Conservation (phyloP, 1,140 invertebrate species). For the Condylostylus longicornis region DNA sequence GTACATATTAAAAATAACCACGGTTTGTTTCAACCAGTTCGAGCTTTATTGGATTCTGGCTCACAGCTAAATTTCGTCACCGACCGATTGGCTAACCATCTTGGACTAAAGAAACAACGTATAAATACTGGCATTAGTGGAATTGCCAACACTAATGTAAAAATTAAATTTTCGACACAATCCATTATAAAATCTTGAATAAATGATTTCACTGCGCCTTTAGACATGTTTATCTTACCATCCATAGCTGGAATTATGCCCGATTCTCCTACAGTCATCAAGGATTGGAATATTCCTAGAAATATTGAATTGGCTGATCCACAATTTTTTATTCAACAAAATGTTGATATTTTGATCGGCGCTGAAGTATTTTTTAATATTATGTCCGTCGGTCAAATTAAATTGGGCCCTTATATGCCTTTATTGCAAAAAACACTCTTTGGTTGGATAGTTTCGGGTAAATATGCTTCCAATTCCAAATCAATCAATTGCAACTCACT, state of each 20-base stretch:
- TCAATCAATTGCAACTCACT: too few relatives aligned
- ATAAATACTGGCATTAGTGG: background rate
- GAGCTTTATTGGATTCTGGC: slow-evolving; percentile 6
- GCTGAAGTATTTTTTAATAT: slow-evolving; percentile 13
- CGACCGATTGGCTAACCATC: slow-evolving; percentile 4
- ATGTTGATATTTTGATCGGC: slow-evolving; percentile 19
- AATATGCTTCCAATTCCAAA: background rate
- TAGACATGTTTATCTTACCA: slow-evolving; percentile 3
- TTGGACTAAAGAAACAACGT: background rate
- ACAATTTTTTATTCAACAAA: slow-evolving; percentile 10
- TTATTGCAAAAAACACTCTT: slow-evolving; percentile 13
- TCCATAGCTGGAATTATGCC: slow-evolving; percentile 2
- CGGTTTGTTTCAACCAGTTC: slow-evolving; percentile 3
- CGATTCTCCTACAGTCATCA: background rate
- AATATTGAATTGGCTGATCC: slow-evolving; percentile 17
- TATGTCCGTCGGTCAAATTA: slow-evolving; percentile 14
- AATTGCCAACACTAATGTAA: background rate
- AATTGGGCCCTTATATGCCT: slow-evolving; percentile 3
- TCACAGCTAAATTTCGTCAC: slow-evolving; percentile 5
- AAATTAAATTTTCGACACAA: background rate
- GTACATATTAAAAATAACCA: slow-evolving; percentile 5
- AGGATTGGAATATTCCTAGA: slow-evolving; percentile 12
- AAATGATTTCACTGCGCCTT: background rate
- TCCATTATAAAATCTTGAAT: background rate
- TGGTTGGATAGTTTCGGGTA: slow-evolving; percentile 11